Conservation (phyloP, 1,140 invertebrate genomes). For the Ooceraea biroi region DNA sequence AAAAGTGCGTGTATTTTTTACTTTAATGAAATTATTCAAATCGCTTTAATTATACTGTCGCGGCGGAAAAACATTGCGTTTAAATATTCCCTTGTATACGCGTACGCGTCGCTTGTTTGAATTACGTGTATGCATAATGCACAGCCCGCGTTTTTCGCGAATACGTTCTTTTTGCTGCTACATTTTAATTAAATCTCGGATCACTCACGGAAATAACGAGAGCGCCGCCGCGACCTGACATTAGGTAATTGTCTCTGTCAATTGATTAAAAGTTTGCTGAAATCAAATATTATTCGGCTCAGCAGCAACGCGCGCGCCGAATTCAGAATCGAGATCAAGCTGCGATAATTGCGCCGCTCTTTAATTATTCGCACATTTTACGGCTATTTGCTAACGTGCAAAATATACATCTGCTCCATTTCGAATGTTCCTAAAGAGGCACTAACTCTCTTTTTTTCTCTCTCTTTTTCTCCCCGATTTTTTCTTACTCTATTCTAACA, state of each 20-base stretch:
- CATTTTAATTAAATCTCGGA: slow-evolving; percentile 57
- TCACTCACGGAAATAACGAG: slow-evolving; percentile 32
- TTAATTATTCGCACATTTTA: slow-evolving; percentile 30
- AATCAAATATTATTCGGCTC: slow-evolving; percentile 62
- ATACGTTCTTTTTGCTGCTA: slow-evolving; percentile 15
- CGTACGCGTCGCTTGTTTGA: slow-evolving; percentile 24
- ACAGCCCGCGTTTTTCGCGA: slow-evolving; percentile 24
- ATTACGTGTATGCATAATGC: slow-evolving; percentile 37
- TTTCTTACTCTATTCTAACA: slow-evolving; percentile 12
- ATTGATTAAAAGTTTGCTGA: slow-evolving; percentile 67
- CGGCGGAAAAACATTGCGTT: slow-evolving; percentile 38
- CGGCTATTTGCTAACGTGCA: neutral
- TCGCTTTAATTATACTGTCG: slow-evolving; percentile 44
- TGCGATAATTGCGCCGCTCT: slow-evolving; percentile 28
- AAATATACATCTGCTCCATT: neutral
- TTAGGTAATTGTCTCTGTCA: slow-evolving; percentile 49
- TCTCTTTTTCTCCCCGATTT: neutral
- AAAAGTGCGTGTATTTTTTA: neutral
- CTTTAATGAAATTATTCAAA: slow-evolving; percentile 43
- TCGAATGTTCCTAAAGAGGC: neutral
- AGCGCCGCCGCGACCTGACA: slow-evolving; percentile 9
- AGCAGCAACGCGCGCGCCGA: slow-evolving; percentile 38
- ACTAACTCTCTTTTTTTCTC: neutral
- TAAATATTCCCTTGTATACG: slow-evolving; percentile 42
- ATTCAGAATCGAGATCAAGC: neutral